A percentile compares a stretch with the other conserved stretches of the same genome.
These are phyloP conservation scores for Eremophila alpestris DNA, from an alignment of 2,797 vertebrate genomes.

Conservation along the genomic window DNA sequence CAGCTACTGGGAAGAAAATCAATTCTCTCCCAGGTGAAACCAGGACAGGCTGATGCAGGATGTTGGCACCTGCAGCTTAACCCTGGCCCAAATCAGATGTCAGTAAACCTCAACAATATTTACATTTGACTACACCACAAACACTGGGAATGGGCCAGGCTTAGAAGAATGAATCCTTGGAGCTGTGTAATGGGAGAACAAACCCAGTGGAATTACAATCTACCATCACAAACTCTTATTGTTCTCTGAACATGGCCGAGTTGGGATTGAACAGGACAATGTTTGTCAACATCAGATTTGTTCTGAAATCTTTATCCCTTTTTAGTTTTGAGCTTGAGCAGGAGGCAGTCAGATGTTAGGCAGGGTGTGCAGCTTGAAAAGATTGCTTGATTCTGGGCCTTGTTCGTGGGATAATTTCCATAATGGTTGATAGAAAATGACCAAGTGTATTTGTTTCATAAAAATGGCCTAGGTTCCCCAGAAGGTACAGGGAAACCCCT, in stretches of 20 bases:
- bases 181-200: not conserved
- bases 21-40: not conserved
- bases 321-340: not conserved
- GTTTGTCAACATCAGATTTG: not conserved
- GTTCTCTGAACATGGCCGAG: not conserved
- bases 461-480: not conserved
- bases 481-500: not conserved
- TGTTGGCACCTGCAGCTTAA: not conserved
- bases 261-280: not conserved
- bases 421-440: not conserved
- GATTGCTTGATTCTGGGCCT: not conserved
- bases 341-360: not conserved
- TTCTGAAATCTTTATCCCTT: not conserved
- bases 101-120: not conserved
- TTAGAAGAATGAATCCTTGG: not conserved
- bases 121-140: not conserved
- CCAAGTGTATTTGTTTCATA: not conserved
- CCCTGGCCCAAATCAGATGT: not conserved
- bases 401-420: not conserved
- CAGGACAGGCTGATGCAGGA: not conserved
- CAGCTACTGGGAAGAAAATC: not conserved
- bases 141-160: fast-evolving
- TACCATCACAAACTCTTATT: not conserved
- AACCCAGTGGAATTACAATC: not conserved
- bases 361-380: not conserved